Evolutionary conservation across 2,888 invertebrate species (phyloP).

Genomic region (Tinea trinotella): DNA sequence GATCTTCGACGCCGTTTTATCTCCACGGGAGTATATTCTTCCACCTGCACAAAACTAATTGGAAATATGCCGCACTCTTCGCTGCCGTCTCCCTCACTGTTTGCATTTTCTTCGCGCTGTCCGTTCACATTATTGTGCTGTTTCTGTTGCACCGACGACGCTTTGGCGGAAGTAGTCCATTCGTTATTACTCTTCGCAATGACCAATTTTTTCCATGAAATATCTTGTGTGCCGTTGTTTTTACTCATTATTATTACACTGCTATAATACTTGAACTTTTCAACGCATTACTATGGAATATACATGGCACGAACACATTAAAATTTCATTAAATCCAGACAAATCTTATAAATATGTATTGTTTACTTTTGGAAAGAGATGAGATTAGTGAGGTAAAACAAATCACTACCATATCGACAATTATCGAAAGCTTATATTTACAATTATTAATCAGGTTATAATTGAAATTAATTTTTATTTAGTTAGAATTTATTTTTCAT

Average conservation of each 20-base stretch:
- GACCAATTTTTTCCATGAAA: conserved; percentile 63
- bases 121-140: background rate
- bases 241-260: conserved; percentile 61
- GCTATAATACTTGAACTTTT: background rate
- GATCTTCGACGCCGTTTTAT: background rate
- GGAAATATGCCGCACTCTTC: conserved; percentile 22
- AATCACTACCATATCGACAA: background rate
- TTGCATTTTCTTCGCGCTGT: conserved; percentile 20
- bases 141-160: no score
- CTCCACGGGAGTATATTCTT: background rate
- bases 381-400: conserved; percentile 4
- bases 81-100: conserved; percentile 37
- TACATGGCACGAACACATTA: background rate
- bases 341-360: conserved; percentile 10
- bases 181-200: conserved; percentile 53
- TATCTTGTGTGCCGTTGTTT: conserved; percentile 42
- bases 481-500: no score
- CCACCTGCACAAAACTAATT: background rate
- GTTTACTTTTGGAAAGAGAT: conserved; percentile 8
- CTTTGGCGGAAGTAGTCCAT: conserved; percentile 47
- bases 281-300: background rate
- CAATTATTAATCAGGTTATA: no score
- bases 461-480: no score
- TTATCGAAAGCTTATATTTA: conserved; percentile 3
- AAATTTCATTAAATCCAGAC: background rate